phyloP scores from a whole-genome alignment of 2,113 vertebrate species.

The Noctilio leporinus region DNA sequence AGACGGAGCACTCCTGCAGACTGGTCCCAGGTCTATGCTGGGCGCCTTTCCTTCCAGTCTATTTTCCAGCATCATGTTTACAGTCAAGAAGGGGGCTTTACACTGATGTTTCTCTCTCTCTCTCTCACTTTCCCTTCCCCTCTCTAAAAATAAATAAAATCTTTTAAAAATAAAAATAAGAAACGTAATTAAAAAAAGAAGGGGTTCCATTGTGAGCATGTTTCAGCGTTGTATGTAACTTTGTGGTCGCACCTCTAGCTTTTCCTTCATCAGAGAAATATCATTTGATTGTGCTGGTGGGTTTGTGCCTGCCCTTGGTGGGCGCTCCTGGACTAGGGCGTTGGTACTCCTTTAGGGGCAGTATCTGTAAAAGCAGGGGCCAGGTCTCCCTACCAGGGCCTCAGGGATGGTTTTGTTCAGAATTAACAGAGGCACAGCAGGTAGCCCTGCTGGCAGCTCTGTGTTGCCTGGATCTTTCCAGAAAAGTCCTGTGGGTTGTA shows the following conservation, averaged over 20 bases:
- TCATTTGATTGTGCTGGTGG: not conserved
- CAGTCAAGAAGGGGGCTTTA: not conserved
- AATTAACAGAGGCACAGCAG: not conserved
- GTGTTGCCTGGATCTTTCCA: not conserved
- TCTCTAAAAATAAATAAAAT: too few relatives aligned
- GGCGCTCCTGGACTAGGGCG: accelerated
- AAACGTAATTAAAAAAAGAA: too few relatives aligned
- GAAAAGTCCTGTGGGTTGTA: not conserved
- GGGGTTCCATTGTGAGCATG: accelerated
- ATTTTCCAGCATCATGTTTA: not conserved
- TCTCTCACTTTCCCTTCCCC: too few relatives aligned
- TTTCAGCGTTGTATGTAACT: accelerated
- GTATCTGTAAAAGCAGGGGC: not conserved
- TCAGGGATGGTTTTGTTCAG: not conserved
- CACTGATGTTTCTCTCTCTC: too few relatives aligned
- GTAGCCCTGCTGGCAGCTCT: accelerated
- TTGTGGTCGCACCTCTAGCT: accelerated
- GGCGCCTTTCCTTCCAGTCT: not conserved
- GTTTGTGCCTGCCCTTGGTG: not conserved
- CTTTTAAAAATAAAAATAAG: too few relatives aligned
- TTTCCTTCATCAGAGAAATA: not conserved
- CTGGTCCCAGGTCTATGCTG: not conserved
- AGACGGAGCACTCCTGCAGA: not conserved
- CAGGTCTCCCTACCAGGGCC: accelerated
- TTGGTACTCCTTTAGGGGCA: not conserved